Evolutionary conservation across 2,797 vertebrate genomes (phyloP), one percentile per base, ranked within the genome.

Genomic region (Alauda arvensis): DNA sequence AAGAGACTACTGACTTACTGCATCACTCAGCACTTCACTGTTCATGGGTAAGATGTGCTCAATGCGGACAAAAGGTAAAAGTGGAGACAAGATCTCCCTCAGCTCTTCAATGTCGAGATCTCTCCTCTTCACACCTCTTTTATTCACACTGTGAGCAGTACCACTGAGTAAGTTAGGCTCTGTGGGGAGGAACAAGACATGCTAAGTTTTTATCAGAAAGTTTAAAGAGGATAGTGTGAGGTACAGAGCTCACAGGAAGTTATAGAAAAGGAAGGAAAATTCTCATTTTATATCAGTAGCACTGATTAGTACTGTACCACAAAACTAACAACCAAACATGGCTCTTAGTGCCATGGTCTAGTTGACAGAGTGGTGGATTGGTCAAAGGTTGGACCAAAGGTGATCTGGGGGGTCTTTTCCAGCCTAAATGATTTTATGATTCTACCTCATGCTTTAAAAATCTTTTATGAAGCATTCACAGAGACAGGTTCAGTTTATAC

Each of bases 101-200:
- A 99, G 97, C 95, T 99, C 99, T 93, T 99, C 99, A 21, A 98
- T 96, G 84, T 99, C 99, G 96, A 99, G 97, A 97, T 99, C 99
- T 92, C 99, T 96, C 85, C 99, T 98, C 93, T 99, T 99, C 66
- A 99, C 98, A 29, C 99, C 99, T 86, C 99, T 98, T 93, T 99
- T 99, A 96, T 99, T 99, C 91, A 99, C 99, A 67, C 99, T 99
- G 96, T 99, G 99, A 83, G 99, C 99, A 60, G 99, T 99, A 90
- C 99, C 98, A 72, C 99, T 99, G 94, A 99, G 93, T 94, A 99
- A 97, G 96, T 99, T 99, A 72, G 99, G 99, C 94, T 99, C 99
- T 99, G 94, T 18, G 51, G 86, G 87, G 94, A 90, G 56, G 37
- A 87, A 75, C 10, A 84, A 94, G 17, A 90, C 82, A 67, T 25